Evolutionary conservation across 2,797 vertebrate genomes (phyloP), one percentile per base, ranked within the genome.

Genomic region (Premnoplex brunnescens): DNA sequence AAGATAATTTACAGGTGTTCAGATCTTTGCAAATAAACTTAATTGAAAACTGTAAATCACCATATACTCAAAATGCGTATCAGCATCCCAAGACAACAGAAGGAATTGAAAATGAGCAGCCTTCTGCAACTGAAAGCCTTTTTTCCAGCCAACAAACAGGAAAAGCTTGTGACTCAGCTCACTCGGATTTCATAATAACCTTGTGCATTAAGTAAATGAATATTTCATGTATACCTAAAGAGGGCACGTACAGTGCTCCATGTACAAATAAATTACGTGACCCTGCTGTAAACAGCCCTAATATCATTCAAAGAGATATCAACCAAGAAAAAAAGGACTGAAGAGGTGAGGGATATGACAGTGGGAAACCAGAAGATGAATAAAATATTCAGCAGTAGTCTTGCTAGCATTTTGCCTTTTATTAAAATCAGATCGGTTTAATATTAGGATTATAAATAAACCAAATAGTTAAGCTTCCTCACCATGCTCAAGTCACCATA

Each of bases 11-110:
- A 83, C 46, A 94, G 81, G 72, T 91, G 54, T 67, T 97, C 63
- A 76, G 68, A 91, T 84, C 85, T 96, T 89, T 91, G 85, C 69
- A 93, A 91, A 96, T 92, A 88, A 93, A 79, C 64, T 83, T 82
- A 94, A 74, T 37, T 84, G 55, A 75, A 95, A 96, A 93, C 94
- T 41, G 64, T 63, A 95, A 84, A 88, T 91, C 81, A 87, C 64
- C 72, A 19, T 36, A 56, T 54, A 69, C 56, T 91, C 49, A 80
- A 91, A 93, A 93, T 2, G 18, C 2, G 0, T 63, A 74, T 72
- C 46, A 3, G 59, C 68, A 84, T 82, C 71, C 72, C 64, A 64
- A 60, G 75, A 74, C 49, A 93, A 87, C 75, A 89, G 64, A 85
- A 80, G 37, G 75, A 92, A 95, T 59, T 80, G 71, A 74, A 93